phyloP scores from a whole-genome alignment of 2,797 vertebrate species.

The Pseudopleuronectes americanus region DNA sequence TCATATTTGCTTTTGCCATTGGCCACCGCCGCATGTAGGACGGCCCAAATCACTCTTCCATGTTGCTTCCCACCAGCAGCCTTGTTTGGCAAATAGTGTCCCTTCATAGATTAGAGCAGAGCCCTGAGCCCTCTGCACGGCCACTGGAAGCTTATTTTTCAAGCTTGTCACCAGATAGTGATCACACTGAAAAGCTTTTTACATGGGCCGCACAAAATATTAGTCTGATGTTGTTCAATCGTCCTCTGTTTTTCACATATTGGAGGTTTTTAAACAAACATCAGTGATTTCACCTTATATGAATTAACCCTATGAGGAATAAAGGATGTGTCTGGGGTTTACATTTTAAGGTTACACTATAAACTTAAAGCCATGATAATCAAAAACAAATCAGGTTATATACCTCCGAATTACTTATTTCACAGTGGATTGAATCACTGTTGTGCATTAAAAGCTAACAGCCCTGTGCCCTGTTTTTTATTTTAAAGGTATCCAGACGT shows the following conservation, averaged over 20 bases:
- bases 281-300: not conserved
- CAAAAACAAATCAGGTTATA: not conserved
- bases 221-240: not conserved
- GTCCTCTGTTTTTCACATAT: not conserved
- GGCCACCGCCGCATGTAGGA: constrained; percentile 51
- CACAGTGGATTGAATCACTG: not conserved
- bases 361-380: not conserved
- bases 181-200: constrained; percentile 24
- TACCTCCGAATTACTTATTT: not conserved
- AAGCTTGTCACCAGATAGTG: constrained; percentile 30
- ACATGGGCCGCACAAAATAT: constrained; percentile 7
- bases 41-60: constrained; percentile 55
- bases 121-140: constrained; percentile 34
- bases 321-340: not conserved
- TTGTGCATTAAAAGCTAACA: not conserved
- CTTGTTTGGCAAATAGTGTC: constrained; percentile 62
- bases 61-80: constrained; percentile 60
- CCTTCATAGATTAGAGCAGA: constrained; percentile 57
- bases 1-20: constrained; percentile 65
- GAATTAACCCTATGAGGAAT: not conserved
- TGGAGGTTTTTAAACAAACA: not conserved
- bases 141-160: constrained; percentile 36
- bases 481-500: constrained; percentile 87
- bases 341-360: not conserved
- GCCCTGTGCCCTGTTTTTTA: constrained; percentile 3